Percentiles rank a stretch among this genome's conserved stretches.
These are phyloP conservation scores for Prietella phreatophila DNA, from an alignment of 2,113 vertebrate genomes.

Conservation along the genomic window DNA sequence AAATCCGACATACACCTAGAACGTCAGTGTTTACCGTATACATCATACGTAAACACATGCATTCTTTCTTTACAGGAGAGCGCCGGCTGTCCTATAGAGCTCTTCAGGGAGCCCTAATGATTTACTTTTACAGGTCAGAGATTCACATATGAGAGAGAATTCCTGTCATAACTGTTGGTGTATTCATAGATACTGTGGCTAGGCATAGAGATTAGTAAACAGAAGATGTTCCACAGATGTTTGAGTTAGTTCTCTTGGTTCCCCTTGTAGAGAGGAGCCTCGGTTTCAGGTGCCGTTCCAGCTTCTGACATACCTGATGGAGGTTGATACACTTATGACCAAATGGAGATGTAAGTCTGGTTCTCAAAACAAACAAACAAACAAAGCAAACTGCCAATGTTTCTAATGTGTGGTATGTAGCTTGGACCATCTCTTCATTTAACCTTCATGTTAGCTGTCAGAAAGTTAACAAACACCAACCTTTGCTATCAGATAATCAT, in stretches of 20 bases:
- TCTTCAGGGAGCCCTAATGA: conserved; percentile 95
- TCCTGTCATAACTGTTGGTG: not conserved
- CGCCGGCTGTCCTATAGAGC: conserved; percentile 83
- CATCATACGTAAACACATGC: not conserved
- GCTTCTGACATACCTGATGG: conserved; percentile 90
- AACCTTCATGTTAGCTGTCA: not conserved
- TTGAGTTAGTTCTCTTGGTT: not conserved
- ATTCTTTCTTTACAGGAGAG: conserved; percentile 71
- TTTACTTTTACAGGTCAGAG: conserved; percentile 91
- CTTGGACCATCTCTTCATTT: not conserved
- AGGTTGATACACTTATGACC: conserved; percentile 90
- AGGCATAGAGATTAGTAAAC: not conserved
- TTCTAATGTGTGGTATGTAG: not conserved
- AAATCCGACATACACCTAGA: not conserved
- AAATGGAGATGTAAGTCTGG: conserved; percentile 94
- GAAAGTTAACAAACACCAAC: not conserved
- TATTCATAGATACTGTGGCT: not conserved
- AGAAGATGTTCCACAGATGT: not conserved
- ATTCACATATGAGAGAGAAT: not conserved
- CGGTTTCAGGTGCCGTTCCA: conserved; percentile 98
- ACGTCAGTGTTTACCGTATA: not conserved
- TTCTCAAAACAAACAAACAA: not conserved
- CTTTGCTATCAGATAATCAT: conserved; percentile 81
- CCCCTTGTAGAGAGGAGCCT: conserved; percentile 83
- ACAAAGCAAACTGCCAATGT: not conserved